Conservation (phyloP, 2,797 vertebrate genomes). For the Brotogeris chrysoptera region DNA sequence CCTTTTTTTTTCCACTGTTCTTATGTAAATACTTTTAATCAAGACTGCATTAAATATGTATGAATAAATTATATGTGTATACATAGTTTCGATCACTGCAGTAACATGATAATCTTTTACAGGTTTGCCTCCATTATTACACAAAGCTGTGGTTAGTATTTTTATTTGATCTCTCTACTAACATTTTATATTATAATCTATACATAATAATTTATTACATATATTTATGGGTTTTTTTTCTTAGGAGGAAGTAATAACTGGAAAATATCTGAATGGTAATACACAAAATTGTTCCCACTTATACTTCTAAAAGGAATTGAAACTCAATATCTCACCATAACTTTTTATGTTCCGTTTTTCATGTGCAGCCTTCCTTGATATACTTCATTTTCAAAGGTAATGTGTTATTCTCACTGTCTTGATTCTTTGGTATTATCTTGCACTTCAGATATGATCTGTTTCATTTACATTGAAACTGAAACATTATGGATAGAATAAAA, state of each 20-base stretch:
- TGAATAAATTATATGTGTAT: neutral
- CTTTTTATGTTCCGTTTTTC: conserved; percentile 62
- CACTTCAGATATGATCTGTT: neutral
- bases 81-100: neutral
- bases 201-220: neutral
- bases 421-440: neutral
- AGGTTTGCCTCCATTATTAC: conserved; percentile 78
- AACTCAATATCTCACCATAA: neutral
- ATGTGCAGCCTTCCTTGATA: conserved; percentile 77
- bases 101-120: conserved; percentile 52
- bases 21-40: neutral
- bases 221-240: conserved; percentile 28
- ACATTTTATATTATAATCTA: neutral
- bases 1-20: neutral
- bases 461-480: conserved; percentile 4
- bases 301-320: neutral
- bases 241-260: conserved; percentile 80
- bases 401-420: neutral
- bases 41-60: neutral
- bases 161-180: conserved; percentile 44
- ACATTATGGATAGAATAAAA: neutral
- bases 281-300: neutral
- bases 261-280: conserved; percentile 82
- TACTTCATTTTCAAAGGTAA: conserved; percentile 82
- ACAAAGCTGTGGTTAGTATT: conserved; percentile 79